These are phyloP conservation scores for Dinomys branickii DNA, from an alignment of 2,113 vertebrate species.

Conservation along the genomic window DNA sequence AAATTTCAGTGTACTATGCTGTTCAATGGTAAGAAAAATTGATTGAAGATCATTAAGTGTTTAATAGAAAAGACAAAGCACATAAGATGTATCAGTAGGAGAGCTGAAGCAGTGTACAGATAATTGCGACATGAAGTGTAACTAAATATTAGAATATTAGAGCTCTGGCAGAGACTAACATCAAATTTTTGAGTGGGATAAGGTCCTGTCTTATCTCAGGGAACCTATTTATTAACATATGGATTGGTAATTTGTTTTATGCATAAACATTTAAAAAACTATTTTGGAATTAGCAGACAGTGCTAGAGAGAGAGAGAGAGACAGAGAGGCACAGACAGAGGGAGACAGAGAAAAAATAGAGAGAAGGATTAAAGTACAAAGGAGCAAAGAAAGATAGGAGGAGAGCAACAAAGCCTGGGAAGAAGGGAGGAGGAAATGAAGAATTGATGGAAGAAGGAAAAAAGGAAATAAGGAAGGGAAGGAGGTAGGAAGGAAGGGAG, in stretches of 20 bases:
- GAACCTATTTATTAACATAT: too few species aligned
- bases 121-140: not conserved
- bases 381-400: too few species aligned
- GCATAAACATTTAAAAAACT: not conserved
- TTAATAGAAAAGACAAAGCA: not conserved
- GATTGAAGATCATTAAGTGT: not conserved
- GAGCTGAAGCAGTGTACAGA: not conserved
- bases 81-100: too few species aligned
- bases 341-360: too few species aligned
- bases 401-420: too few species aligned
- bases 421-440: too few species aligned
- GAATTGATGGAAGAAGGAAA: not conserved
- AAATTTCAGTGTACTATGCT: not conserved
- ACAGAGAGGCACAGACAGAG: not conserved
- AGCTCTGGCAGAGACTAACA: not conserved
- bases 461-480: too few species aligned
- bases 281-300: not conserved
- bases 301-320: too few species aligned
- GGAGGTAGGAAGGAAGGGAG: not conserved
- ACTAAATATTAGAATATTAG: not conserved
- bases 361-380: too few species aligned
- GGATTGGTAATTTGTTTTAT: not conserved
- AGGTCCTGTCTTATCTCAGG: not conserved
- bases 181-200: not conserved
- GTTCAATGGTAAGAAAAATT: not conserved